Evolutionary conservation across 2,113 vertebrate genomes (phyloP), one percentile per base, ranked within the genome.

Genomic region (Colinus virginianus): DNA sequence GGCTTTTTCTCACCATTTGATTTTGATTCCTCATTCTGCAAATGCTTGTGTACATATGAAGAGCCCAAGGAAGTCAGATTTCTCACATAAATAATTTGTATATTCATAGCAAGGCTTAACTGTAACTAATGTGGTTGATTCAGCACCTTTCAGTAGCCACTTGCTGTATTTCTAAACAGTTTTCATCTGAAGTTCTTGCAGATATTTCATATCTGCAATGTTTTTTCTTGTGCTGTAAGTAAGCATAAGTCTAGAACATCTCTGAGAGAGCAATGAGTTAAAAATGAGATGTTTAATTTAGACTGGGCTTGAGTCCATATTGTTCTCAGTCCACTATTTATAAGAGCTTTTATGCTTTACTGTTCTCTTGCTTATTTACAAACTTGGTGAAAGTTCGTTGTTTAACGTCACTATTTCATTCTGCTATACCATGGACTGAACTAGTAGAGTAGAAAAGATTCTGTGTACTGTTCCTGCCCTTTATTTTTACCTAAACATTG

Each of bases 211-310:
- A n/a, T 1, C 13, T 36, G 28, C 12, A 15, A 7, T 2, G 1
- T 59, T 86, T 76, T 9, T 55, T 78, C 67, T 76, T 4, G 6
- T 2, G 0, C 8, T 71, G 7, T 64, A 56, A 91, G 48, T 46
- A 71, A 90, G 87, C 30, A 11, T 67, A 53, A 72, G 36, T 72
- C 84, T 32, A 40, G 71, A 80, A 80, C 11, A 13, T 32, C 53
- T 86, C 18, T 51, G 64, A 72, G 45, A 72, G 16, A 86, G 13
- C 48, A 34, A 58, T 90, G 45, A 76, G 86, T 82, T 84, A 62
- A 76, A 88, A 94, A 70, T 64, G 7, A 64, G 48, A 30, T 76
- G 58, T 93, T 94, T 93, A 68, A 85, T 86, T 71, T 93, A 88
- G 69, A 36, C 69, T 78, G 83, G 69, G 51, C 53, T 88, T 78